These are phyloP conservation scores for Pempheris klunzingeri DNA, from an alignment of 2,797 vertebrate species.

Conservation along the genomic window DNA sequence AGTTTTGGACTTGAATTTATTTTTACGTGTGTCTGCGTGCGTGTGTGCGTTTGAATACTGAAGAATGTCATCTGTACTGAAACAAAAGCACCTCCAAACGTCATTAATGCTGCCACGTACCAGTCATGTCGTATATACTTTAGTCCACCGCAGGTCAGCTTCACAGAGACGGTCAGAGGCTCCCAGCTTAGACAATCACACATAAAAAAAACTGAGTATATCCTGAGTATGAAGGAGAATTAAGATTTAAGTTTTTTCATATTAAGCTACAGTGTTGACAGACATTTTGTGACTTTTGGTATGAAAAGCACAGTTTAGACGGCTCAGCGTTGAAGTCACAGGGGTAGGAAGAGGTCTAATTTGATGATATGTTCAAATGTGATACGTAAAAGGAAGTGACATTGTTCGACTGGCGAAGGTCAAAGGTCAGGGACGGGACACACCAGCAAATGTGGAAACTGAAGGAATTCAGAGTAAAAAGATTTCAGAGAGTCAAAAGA, in stretches of 20 bases:
- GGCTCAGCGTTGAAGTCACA: not conserved
- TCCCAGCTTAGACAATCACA: not conserved
- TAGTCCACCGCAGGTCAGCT: not conserved
- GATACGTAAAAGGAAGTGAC: not conserved
- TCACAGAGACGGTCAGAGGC: not conserved
- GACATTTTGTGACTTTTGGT: not conserved
- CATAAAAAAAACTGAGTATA: not conserved
- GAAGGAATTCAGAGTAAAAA: not conserved
- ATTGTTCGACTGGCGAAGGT: not conserved
- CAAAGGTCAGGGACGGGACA: not conserved
- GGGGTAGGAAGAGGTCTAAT: not conserved
- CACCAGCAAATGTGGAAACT: not conserved
- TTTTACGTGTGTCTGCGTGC: not conserved
- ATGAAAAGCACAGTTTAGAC: not conserved
- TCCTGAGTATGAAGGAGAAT: no score
- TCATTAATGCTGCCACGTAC: no score
- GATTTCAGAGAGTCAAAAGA: not conserved
- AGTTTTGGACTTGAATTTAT: no score
- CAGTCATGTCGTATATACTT: no score
- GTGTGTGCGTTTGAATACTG: not conserved
- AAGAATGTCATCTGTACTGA: not conserved
- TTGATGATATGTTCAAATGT: no score
- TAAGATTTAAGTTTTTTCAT: no score
- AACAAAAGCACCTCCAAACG: not conserved
- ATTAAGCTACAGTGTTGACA: not conserved